Evolutionary conservation across 2,888 invertebrate species (phyloP), one percentile per base, ranked within the genome.

Genomic region (Idaea dimidiata): DNA sequence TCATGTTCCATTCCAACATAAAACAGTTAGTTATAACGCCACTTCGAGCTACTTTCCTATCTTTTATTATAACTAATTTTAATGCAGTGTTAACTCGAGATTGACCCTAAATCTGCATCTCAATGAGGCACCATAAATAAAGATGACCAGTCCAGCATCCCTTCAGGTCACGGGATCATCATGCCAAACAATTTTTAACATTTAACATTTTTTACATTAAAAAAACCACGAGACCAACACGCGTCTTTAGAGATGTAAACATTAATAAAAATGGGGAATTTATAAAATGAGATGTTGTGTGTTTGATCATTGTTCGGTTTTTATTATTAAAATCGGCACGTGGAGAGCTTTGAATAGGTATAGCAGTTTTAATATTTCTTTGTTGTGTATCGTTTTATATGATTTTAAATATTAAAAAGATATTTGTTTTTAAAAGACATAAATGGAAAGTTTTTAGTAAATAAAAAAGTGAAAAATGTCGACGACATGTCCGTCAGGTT

Each of bases 101-200:
- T 33, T 59, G 18, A 59, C 59, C 53, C 43, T 53, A 63, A 65
- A 67, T 68, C 62, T 70, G 65, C 73, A 73, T 72, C 55, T 71
- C 64, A 72, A 72, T 64, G 66, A 61, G 60, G 66, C 61, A 61
- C 59, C 57, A 69, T 70, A 72, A 71, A 68, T 72, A 68, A 68
- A 72, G 73, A 72, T 79, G 78, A 74, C 75, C 77, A 60, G 65
- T 61, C 79, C 74, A 72, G 72, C 72, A 68, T 72, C 74, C 72
- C 72, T 69, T 62, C 77, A 79, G 83, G 82, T 81, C 76, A 76
- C 57, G 62, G 72, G 79, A 78, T 68, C 70, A 67, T 68, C 59
- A 54, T 68, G 75, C 72, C 73, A 65, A 62, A 65, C 67, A 61
- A 72, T 79, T 79, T 81, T 77, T 79, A 56, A 66, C 66, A 66